These are phyloP conservation scores for Lytechinus pictus DNA, from an alignment of 35 echinoderm and acorn worm species.

Conservation along the genomic window DNA sequence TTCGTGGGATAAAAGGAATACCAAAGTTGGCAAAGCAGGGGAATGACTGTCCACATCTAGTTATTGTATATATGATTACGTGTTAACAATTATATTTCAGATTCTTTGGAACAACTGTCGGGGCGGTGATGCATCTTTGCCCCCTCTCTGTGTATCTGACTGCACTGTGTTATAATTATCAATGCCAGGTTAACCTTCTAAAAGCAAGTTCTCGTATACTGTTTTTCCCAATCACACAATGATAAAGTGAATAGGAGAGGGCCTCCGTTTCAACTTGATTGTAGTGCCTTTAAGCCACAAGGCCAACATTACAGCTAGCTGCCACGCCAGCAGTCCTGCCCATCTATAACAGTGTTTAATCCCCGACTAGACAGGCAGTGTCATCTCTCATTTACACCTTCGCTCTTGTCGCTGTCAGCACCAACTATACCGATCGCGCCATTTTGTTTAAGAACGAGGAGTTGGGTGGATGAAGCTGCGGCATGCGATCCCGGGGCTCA, in stretches of 20 bases:
- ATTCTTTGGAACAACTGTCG: too few species aligned
- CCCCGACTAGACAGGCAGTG: not conserved
- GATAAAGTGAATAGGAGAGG: not conserved
- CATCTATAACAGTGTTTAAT: constrained; percentile 10
- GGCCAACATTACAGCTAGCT: not conserved
- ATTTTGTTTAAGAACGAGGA: not conserved
- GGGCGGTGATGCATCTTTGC: too few species aligned
- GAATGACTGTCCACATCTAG: too few species aligned
- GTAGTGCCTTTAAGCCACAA: not conserved
- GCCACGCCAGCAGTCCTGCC: not conserved
- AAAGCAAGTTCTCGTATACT: too few species aligned
- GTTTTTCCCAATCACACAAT: too few species aligned
- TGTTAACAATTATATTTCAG: too few species aligned
- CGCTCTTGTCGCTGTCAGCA: constrained; percentile 3
- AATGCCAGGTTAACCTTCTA: too few species aligned
- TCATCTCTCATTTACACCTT: constrained; percentile 29
- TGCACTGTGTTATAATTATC: too few species aligned
- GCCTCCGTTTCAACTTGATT: not conserved
- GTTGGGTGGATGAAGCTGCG: not conserved
- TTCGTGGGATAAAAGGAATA: too few species aligned
- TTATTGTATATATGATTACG: too few species aligned
- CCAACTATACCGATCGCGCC: not conserved
- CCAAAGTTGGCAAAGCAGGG: too few species aligned
- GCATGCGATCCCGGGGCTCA: not conserved
- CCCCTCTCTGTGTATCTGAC: too few species aligned